These are phyloP conservation scores for Lerema accius DNA, from an alignment of 1,140 invertebrate species.

Conservation along the genomic window DNA sequence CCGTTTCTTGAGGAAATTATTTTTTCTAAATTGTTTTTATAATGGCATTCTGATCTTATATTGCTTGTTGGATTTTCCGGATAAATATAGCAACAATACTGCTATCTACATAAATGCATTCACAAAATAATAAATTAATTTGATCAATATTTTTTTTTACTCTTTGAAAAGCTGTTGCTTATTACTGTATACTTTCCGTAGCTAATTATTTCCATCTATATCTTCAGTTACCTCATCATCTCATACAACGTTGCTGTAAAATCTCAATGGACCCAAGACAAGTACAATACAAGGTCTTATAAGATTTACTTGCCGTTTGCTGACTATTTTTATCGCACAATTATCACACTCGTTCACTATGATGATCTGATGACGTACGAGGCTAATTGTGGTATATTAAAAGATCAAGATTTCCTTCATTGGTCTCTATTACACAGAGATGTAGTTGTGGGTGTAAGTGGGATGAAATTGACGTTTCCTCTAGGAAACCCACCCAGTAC, in stretches of 20 bases:
- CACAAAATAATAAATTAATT: too few species aligned
- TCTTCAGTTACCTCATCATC: background rate
- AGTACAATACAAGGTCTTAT: background rate
- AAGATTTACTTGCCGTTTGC: background rate
- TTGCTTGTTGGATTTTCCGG: too few species aligned
- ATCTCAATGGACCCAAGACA: too few species aligned
- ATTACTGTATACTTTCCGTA: too few species aligned
- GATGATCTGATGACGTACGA: slow-evolving; percentile 1
- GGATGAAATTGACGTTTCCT: slow-evolving; percentile 10
- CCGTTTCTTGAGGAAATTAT: too few species aligned
- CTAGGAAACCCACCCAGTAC: slow-evolving; percentile 4
- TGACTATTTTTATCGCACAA: background rate
- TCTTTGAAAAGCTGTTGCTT: too few species aligned
- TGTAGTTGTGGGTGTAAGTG: slow-evolving; percentile 1
- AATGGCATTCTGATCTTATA: too few species aligned
- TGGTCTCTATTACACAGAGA: slow-evolving; percentile 17
- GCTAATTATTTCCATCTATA: too few species aligned
- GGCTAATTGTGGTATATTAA: slow-evolving; percentile 12
- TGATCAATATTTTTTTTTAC: too few species aligned
- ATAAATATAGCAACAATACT: too few species aligned
- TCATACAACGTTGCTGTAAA: background rate
- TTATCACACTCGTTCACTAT: slow-evolving; percentile 3
- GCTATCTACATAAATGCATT: too few species aligned
- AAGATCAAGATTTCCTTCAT: slow-evolving; percentile 15
- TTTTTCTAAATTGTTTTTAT: too few species aligned